A percentile compares a stretch with the other conserved stretches of the same genome.
phyloP scores from a whole-genome alignment of 2,888 invertebrate species.

The Trissoscelio sp. region DNA sequence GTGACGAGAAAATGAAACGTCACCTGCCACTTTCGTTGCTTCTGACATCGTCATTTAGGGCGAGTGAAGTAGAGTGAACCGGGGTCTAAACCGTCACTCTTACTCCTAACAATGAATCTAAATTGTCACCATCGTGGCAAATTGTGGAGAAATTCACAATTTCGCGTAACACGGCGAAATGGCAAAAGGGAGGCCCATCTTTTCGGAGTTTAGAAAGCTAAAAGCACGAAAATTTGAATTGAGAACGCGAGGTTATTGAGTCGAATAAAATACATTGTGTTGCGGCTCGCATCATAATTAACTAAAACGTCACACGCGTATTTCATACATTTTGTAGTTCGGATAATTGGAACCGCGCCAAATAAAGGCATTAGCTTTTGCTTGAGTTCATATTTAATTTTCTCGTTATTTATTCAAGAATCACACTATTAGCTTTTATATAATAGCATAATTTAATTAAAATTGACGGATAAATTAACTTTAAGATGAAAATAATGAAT shows the following conservation, averaged over 20 bases:
- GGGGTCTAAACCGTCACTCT: conserved; percentile 56
- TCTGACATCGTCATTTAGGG: conserved; percentile 62
- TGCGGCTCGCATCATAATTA: conserved; percentile 8
- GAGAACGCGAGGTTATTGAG: not conserved
- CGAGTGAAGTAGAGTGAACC: conserved; percentile 36
- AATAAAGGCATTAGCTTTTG: not conserved
- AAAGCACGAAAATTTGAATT: conserved; percentile 32
- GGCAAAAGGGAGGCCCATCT: conserved; percentile 15
- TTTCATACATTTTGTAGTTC: conserved; percentile 5
- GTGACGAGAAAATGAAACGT: conserved; percentile 67
- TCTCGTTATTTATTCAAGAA: too few species aligned
- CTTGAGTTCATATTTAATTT: too few species aligned
- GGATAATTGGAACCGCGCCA: conserved; percentile 12
- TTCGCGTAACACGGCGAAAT: conserved; percentile 17
- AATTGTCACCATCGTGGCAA: conserved; percentile 60
- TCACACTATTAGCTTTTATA: too few species aligned
- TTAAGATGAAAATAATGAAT: too few species aligned
- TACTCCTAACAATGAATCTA: conserved; percentile 59
- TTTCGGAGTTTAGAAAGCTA: conserved; percentile 2
- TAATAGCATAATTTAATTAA: too few species aligned
- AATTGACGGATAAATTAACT: too few species aligned
- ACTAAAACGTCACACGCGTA: conserved; percentile 12
- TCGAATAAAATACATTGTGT: conserved; percentile 19
- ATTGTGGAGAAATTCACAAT: conserved; percentile 56
- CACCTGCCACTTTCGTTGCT: conserved; percentile 63